Conservation (phyloP, 2,113 vertebrate genomes). For the Apaloderma vittatum region DNA sequence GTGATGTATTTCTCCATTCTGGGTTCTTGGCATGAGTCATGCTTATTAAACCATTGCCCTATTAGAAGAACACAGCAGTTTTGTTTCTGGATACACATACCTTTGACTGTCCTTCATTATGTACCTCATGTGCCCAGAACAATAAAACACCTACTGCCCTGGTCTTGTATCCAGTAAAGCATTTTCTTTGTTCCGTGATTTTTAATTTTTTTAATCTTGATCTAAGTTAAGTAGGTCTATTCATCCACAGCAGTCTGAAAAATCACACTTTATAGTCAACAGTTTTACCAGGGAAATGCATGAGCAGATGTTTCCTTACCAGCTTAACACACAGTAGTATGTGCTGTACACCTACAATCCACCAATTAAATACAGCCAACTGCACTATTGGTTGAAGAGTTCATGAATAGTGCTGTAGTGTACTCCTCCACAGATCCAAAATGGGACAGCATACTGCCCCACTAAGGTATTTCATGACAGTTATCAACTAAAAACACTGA, state of each 20-base stretch:
- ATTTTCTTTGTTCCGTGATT: not conserved
- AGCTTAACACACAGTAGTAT: not conserved
- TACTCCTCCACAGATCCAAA: not conserved
- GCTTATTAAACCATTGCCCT: conserved; percentile 8
- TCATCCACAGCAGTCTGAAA: conserved; percentile 23
- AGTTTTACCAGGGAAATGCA: not conserved
- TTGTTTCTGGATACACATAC: not conserved
- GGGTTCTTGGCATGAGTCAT: not conserved
- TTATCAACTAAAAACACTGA: not conserved
- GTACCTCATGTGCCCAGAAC: not conserved
- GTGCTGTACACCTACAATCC: not conserved
- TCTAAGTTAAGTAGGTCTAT: conserved; percentile 19
- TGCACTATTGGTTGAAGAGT: not conserved
- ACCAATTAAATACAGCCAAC: not conserved
- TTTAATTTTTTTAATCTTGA: not conserved
- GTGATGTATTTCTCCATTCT: not conserved
- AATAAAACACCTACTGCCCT: not conserved
- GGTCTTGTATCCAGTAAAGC: not conserved
- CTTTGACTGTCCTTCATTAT: not conserved
- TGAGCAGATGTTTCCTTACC: not conserved
- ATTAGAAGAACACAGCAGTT: not conserved
- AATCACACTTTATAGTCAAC: conserved; percentile 4
- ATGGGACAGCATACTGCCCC: not conserved
- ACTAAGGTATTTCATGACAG: not conserved
- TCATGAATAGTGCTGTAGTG: not conserved